Evolutionary conservation across 2,113 vertebrate genomes (phyloP), one percentile per base, ranked within the genome.

Genomic region (Neolamprologus caudopunctatus): DNA sequence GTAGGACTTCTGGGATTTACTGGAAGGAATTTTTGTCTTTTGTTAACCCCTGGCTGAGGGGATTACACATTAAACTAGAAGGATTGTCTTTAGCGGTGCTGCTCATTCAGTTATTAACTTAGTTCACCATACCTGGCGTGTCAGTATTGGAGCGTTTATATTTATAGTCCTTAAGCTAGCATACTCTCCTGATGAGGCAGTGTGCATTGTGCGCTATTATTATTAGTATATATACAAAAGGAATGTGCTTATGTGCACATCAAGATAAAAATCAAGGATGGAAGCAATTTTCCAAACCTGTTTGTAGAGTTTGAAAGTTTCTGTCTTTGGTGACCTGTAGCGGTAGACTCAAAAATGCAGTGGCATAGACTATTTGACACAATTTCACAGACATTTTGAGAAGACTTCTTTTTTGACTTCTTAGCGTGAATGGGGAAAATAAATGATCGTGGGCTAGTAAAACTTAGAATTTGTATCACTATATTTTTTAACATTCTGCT

Each of bases 1-100:
- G 93, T 88, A 88, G 94, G 89, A 93, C 92, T 91, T 94, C 87
- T 89, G 90, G 91, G 91, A 92, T 93, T 95, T 95, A 94, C 93
- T 91, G 91, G 94, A 94, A 94, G 88, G 87, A 81, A 19, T 94
- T 90, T 87, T 89, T 91, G 84, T 93, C 90, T 93, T 91, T 91
- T 91, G 92, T 95, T 93, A 93, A 92, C 91, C 92, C 86, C 88
- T 88, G 92, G 21, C 83, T 90, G 83, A 88, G 89, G 85, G 87
- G 89, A 93, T 93, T 94, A 92, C 90, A 83, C 90, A 85, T 91
- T 88, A 90, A 90, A 88, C 81, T 80, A 45, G 73, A 21, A 80
- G 73, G 40, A 81, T 85, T 71, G 71, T 85, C 83, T 81, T 37
- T 50, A 24, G 51, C 17, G 42, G 63, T 85, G 83, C 35, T 88